These are phyloP conservation scores for Capra hircus DNA, from an alignment of 2,113 vertebrate genomes.

Conservation along the genomic window DNA sequence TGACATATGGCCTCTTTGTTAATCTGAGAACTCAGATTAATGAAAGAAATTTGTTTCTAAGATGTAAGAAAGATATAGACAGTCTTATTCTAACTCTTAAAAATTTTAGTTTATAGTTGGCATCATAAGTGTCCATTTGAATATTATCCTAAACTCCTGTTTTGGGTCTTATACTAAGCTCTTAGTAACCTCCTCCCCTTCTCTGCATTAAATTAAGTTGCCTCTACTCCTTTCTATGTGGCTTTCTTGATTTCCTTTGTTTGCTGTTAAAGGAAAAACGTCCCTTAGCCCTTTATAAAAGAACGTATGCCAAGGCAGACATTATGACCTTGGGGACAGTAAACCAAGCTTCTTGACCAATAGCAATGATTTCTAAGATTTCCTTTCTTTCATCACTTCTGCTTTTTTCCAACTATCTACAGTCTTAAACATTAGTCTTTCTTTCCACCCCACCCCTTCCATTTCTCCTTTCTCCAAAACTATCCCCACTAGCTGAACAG, in stretches of 20 bases:
- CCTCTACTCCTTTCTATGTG: not conserved
- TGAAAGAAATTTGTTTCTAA: not conserved
- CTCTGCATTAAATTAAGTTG: not conserved
- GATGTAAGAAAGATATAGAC: not conserved
- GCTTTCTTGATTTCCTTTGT: not conserved
- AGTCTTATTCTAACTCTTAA: not conserved
- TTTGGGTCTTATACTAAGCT: not conserved
- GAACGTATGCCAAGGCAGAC: not conserved
- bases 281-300: not conserved
- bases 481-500: not conserved
- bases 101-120: not conserved
- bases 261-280: not conserved
- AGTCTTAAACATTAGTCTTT: constrained; percentile 19
- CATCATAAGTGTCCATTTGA: not conserved
- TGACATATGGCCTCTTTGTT: not conserved
- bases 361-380: not conserved
- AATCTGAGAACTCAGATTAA: not conserved
- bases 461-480: not conserved
- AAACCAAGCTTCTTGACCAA: constrained; percentile 24
- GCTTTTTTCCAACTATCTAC: not conserved
- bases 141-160: not conserved
- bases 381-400: constrained; percentile 46
- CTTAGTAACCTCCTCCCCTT: not conserved
- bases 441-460: not conserved
- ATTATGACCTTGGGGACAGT: not conserved